Evolutionary conservation across 2,888 invertebrate species (phyloP).

Genomic region (Hoplodrina ambigua): DNA sequence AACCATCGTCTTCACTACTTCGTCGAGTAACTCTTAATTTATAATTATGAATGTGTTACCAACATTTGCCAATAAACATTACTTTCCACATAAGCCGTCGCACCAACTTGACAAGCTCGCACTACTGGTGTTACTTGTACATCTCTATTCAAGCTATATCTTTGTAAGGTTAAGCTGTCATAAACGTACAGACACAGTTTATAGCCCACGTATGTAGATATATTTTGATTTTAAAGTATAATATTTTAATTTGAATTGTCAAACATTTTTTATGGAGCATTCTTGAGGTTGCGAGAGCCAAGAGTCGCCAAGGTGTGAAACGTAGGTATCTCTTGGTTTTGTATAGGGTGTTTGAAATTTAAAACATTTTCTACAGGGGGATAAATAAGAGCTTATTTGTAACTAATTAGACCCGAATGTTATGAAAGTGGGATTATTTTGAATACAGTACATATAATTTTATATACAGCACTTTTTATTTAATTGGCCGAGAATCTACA

Average conservation of each 20-base stretch:
- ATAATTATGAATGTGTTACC: constrained; percentile 28
- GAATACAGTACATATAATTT: no score
- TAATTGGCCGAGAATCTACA: no score
- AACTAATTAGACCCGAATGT: no score
- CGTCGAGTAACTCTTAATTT: background rate
- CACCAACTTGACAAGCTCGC: constrained; percentile 15
- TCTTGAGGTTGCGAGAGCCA: constrained; percentile 3
- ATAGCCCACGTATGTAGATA: constrained; percentile 38
- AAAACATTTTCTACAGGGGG: no score
- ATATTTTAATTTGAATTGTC: constrained; percentile 51
- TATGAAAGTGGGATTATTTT: no score
- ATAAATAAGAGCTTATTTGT: no score
- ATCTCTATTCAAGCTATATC: constrained; percentile 32
- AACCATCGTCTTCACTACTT: background rate
- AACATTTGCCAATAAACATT: constrained; percentile 36
- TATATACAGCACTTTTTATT: no score
- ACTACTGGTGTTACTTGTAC: constrained; percentile 55
- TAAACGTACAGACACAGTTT: constrained; percentile 56
- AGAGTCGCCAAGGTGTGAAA: background rate
- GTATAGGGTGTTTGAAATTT: no score
- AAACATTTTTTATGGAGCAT: constrained; percentile 36
- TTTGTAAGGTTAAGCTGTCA: constrained; percentile 42
- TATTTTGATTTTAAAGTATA: constrained; percentile 54
- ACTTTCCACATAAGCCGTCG: constrained; percentile 30
- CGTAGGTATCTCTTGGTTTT: background rate